Conservation (phyloP, 1,140 invertebrate species). For the Cryptotermes secundus region DNA sequence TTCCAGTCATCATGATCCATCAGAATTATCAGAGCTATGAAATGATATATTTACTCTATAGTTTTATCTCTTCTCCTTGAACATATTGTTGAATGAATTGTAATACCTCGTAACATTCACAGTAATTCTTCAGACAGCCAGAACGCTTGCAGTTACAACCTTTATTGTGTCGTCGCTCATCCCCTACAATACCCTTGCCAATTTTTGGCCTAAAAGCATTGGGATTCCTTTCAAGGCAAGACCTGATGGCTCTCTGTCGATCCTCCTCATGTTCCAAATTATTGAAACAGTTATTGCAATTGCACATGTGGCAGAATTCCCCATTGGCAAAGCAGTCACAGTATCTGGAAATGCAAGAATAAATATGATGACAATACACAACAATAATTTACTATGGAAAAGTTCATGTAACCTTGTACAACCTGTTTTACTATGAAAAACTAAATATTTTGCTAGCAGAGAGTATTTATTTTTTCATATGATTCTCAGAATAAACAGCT, state of each 20-base stretch:
- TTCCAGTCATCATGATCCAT: too few species aligned
- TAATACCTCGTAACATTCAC: constrained; percentile 97
- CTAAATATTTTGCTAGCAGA: too few species aligned
- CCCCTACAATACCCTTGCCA: constrained; percentile 73
- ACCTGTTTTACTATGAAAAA: too few species aligned
- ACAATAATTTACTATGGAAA: background rate
- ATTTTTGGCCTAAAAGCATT: constrained; percentile 98
- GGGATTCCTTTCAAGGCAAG: constrained; percentile 92
- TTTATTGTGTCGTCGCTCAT: constrained; percentile 89
- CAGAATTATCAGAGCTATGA: too few species aligned
- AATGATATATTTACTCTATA: too few species aligned
- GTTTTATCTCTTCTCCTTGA: too few species aligned
- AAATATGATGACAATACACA: background rate
- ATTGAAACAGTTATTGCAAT: constrained; percentile 97
- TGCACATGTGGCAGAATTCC: constrained; percentile 98
- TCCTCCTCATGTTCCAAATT: constrained; percentile 96
- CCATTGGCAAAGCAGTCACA: constrained; percentile 99
- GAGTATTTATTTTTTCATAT: too few species aligned
- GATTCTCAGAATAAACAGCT: too few species aligned
- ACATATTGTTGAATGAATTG: too few species aligned
- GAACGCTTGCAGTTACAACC: constrained; percentile 99
- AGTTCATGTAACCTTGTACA: too few species aligned
- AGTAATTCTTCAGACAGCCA: constrained; percentile 99
- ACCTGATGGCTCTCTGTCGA: constrained; percentile 87
- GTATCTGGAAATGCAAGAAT: constrained; percentile 61